Conservation (phyloP, 2,797 vertebrate genomes). For the Pristis pectinata region DNA sequence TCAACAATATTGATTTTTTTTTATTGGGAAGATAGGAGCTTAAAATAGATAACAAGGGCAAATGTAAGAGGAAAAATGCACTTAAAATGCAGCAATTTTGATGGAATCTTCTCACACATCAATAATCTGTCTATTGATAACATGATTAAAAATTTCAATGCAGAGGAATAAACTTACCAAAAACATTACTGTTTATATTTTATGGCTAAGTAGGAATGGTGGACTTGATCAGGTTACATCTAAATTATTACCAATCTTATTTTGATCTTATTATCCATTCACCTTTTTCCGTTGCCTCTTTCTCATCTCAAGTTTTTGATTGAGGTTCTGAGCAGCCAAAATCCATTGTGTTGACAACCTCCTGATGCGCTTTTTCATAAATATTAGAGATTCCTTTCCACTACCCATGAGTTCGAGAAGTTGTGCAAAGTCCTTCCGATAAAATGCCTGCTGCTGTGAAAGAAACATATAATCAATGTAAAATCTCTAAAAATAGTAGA, state of each 20-base stretch:
- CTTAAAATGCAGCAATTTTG: neutral
- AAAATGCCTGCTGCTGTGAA: conserved; percentile 62
- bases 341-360: conserved; percentile 76
- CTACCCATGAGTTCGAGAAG: conserved; percentile 83
- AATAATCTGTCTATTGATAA: neutral
- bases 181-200: neutral
- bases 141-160: too few relatives aligned
- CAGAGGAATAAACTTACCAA: conserved; percentile 5
- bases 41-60: neutral
- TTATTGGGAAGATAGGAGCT: neutral
- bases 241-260: neutral
- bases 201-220: neutral
- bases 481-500: neutral
- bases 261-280: neutral
- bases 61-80: neutral
- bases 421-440: conserved; percentile 73
- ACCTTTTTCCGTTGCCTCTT: conserved; percentile 81
- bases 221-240: neutral
- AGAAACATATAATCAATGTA: conserved; percentile 26
- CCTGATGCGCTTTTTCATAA: conserved; percentile 85
- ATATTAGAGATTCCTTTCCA: conserved; percentile 86
- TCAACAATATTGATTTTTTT: neutral
- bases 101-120: neutral
- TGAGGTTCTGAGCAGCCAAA: conserved; percentile 65
- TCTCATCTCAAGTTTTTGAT: conserved; percentile 61